Conservation (phyloP, 1,140 invertebrate species). For the Melipona quadrifasciata region DNA sequence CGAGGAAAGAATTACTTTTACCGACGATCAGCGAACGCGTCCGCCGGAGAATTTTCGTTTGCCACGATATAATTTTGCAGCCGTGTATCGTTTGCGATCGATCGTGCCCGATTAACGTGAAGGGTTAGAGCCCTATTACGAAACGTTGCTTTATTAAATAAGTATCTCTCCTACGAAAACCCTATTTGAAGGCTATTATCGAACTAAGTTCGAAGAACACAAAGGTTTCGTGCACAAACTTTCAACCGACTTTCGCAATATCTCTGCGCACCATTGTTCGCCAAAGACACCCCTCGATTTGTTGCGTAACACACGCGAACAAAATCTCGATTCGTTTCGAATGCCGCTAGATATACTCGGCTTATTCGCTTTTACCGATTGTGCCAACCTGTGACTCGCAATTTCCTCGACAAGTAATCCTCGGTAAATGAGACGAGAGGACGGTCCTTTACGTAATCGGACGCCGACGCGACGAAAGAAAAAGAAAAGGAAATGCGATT, state of each 20-base stretch:
- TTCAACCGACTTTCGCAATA: conserved; percentile 65
- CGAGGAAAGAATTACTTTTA: conserved; percentile 47
- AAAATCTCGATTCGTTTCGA: conserved; percentile 19
- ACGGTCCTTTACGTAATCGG: not conserved
- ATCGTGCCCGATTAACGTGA: conserved; percentile 7
- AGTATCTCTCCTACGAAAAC: conserved; percentile 36
- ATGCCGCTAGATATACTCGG: not conserved
- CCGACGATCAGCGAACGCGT: not conserved
- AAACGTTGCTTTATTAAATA: conserved; percentile 22
- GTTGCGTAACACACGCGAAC: conserved; percentile 48
- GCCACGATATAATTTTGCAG: not conserved
- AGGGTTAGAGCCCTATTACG: not conserved
- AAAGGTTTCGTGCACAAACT: conserved; percentile 50
- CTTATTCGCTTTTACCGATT: too few species aligned
- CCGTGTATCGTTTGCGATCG: not conserved
- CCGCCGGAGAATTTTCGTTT: conserved; percentile 13
- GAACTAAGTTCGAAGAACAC: conserved; percentile 28
- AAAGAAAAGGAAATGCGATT: not conserved
- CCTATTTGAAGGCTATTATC: conserved; percentile 25
- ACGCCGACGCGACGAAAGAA: not conserved
- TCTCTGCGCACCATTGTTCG: conserved; percentile 53
- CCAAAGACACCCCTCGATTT: conserved; percentile 35
- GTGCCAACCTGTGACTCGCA: not conserved
- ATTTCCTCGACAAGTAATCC: not conserved
- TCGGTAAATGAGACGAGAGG: not conserved